Percentiles rank a stretch among this genome's conserved stretches.
These are phyloP conservation scores for Colletes collaris DNA, from an alignment of 2,888 invertebrate species.

Conservation along the genomic window DNA sequence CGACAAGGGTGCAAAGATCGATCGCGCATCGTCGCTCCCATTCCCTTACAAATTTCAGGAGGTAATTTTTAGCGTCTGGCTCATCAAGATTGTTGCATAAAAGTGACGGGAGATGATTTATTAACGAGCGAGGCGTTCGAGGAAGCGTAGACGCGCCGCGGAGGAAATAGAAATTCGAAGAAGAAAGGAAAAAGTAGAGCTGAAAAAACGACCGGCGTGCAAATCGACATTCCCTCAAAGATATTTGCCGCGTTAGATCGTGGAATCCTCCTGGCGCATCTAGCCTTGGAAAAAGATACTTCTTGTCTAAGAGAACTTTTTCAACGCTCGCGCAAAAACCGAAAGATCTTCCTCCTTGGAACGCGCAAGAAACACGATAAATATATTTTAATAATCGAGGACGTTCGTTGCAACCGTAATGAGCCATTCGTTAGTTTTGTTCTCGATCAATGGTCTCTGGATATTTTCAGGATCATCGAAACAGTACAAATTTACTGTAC, in stretches of 20 bases:
- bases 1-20: neutral
- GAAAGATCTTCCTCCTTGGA: constrained; percentile 19
- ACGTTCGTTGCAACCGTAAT: no score
- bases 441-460: no score
- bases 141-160: neutral
- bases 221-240: constrained; percentile 26
- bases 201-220: neutral
- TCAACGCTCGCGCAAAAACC: constrained; percentile 19
- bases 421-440: no score
- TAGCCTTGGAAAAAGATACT: constrained; percentile 37
- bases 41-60: neutral
- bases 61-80: neutral
- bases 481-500: no score
- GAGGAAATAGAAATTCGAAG: constrained; percentile 21
- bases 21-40: constrained; percentile 3
- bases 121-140: neutral
- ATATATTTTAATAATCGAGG: neutral
- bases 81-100: constrained; percentile 9
- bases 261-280: constrained; percentile 26
- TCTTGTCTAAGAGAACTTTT: constrained; percentile 14
- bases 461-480: no score
- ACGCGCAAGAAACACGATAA: neutral
- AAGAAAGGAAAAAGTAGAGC: constrained; percentile 4
- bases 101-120: constrained; percentile 18
- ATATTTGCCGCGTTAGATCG: constrained; percentile 22